phyloP scores from a whole-genome alignment of 2,888 invertebrate genomes.

The Dendrolimus pini region DNA sequence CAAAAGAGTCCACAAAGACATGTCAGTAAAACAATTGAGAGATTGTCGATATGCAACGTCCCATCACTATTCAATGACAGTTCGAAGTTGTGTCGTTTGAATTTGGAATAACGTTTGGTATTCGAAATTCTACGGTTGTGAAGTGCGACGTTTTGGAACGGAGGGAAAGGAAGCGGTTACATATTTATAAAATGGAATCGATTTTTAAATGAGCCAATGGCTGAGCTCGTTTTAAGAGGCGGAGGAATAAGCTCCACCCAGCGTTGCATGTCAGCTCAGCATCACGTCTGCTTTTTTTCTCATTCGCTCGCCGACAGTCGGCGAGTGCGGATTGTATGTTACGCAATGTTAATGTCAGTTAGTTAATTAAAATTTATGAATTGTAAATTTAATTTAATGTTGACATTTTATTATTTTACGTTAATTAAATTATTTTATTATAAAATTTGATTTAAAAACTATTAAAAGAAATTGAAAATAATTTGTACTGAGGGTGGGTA shows the following conservation, averaged over 20 bases:
- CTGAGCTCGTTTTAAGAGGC: conserved; percentile 51
- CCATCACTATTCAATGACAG: conserved; percentile 27
- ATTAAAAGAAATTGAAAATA: neutral
- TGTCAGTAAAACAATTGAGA: conserved; percentile 73
- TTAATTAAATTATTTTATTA: neutral
- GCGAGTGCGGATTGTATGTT: conserved; percentile 28
- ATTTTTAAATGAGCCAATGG: conserved; percentile 74
- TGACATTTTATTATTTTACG: neutral
- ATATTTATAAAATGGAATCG: conserved; percentile 77
- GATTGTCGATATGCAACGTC: conserved; percentile 30
- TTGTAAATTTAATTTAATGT: neutral
- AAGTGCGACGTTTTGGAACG: conserved; percentile 21
- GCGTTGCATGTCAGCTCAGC: conserved; percentile 58
- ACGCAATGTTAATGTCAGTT: neutral
- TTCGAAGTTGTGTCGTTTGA: conserved; percentile 28
- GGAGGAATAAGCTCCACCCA: conserved; percentile 59
- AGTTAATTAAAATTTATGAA: neutral
- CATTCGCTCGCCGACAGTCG: conserved; percentile 57
- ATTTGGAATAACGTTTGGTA: conserved; percentile 14
- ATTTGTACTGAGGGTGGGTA: conserved; percentile 1
- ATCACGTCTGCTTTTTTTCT: conserved; percentile 58
- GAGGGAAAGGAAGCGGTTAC: conserved; percentile 62
- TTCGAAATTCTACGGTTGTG: conserved; percentile 10
- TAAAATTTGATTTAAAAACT: neutral
- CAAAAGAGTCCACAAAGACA: conserved; percentile 71